phyloP scores from a whole-genome alignment of 2,797 vertebrate species.

The Macroramphosus scolopax region DNA sequence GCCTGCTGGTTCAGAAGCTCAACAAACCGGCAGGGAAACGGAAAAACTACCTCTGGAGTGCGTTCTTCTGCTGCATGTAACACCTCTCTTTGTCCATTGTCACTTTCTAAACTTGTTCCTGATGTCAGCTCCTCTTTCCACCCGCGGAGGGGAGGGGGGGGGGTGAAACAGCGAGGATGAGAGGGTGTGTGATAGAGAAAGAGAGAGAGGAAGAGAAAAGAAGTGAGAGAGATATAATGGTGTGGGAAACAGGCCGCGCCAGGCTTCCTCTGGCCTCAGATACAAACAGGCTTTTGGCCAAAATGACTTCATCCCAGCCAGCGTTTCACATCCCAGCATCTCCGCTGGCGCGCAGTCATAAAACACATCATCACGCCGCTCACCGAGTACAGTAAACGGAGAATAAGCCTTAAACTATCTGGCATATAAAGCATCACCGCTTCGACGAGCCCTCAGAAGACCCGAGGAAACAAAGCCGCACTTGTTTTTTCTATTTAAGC shows the following conservation, averaged over 20 bases:
- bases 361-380: slow-evolving; percentile 58
- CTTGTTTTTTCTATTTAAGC: too few relatives aligned
- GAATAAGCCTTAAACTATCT: slow-evolving; percentile 28
- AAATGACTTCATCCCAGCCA: slow-evolving; percentile 80
- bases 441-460: too few relatives aligned
- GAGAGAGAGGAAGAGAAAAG: slow-evolving; percentile 2
- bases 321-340: slow-evolving; percentile 66
- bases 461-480: too few relatives aligned
- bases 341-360: slow-evolving; percentile 58
- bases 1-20: slow-evolving; percentile 9
- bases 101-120: slow-evolving; percentile 54
- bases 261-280: slow-evolving; percentile 74
- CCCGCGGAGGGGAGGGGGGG: neutral
- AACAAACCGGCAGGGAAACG: slow-evolving; percentile 7
- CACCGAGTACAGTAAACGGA: slow-evolving; percentile 40
- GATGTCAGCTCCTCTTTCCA: slow-evolving; percentile 52
- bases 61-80: slow-evolving; percentile 42
- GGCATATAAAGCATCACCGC: neutral
- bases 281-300: slow-evolving; percentile 82
- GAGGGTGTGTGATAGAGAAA: slow-evolving; percentile 6
- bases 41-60: slow-evolving; percentile 39
- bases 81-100: slow-evolving; percentile 45
- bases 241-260: slow-evolving; percentile 63
- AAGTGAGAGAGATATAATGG: slow-evolving; percentile 47
- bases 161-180: slow-evolving; percentile 28